These are phyloP conservation scores for Mastacembelus armatus DNA, from an alignment of 2,797 vertebrate genomes.

Conservation along the genomic window DNA sequence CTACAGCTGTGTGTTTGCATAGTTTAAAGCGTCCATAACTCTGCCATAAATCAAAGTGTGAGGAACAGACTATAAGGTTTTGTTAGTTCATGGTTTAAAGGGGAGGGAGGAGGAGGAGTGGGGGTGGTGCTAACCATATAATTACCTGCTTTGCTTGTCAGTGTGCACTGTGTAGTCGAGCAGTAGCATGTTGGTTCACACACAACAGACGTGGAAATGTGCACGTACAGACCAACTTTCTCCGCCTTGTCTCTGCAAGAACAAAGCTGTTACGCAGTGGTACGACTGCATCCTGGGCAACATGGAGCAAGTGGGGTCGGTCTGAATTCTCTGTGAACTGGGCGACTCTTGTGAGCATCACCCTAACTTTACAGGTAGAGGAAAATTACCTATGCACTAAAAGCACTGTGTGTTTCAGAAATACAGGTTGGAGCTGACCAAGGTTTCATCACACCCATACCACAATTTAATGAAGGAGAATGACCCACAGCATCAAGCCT, in stretches of 20 bases:
- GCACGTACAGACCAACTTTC: constrained; percentile 73
- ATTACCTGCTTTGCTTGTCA: constrained; percentile 75
- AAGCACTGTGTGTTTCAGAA: neutral
- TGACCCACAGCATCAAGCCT: constrained; percentile 38
- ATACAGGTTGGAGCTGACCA: constrained; percentile 8
- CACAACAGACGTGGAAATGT: constrained; percentile 81
- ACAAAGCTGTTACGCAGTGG: constrained; percentile 39
- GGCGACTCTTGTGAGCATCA: constrained; percentile 51
- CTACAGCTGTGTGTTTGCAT: constrained; percentile 28
- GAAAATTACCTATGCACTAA: constrained; percentile 14
- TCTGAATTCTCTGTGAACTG: constrained; percentile 29
- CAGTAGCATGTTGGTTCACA: constrained; percentile 79
- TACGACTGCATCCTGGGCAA: constrained; percentile 58
- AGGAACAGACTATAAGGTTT: constrained; percentile 63
- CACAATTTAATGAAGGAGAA: constrained; percentile 24
- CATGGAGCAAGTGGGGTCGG: constrained; percentile 62
- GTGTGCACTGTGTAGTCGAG: constrained; percentile 77
- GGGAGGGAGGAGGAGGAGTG: constrained; percentile 23
- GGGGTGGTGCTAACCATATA: constrained; percentile 67
- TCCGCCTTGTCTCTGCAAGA: constrained; percentile 55
- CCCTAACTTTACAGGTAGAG: constrained; percentile 26
- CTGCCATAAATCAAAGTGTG: constrained; percentile 64
- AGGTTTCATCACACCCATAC: neutral
- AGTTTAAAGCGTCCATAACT: constrained; percentile 60
- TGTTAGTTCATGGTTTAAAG: constrained; percentile 62